Conservation (phyloP, 2,797 vertebrate genomes). For the Poeciliopsis turneri region DNA sequence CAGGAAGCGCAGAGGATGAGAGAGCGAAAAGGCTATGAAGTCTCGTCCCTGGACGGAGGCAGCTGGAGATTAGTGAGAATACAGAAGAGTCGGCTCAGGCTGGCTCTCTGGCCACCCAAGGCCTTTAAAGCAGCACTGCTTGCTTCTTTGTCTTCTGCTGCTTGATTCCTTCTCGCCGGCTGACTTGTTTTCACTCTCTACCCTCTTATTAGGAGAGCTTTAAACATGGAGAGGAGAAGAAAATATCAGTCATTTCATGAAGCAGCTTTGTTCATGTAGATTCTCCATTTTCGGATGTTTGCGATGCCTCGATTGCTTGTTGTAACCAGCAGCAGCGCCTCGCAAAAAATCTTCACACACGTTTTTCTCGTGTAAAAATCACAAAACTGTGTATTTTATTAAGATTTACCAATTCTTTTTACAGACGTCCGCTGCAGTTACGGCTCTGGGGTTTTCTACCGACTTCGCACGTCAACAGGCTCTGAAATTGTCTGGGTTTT, state of each 20-base stretch:
- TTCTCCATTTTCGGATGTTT: background rate
- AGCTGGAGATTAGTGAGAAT: slow-evolving; percentile 45
- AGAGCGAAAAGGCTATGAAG: slow-evolving; percentile 48
- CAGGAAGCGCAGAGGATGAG: slow-evolving; percentile 55
- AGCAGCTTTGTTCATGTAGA: background rate
- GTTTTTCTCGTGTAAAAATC: background rate
- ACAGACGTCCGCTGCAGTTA: background rate
- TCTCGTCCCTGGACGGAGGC: slow-evolving; percentile 44
- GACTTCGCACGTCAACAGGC: background rate
- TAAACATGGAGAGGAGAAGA: background rate
- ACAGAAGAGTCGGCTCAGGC: slow-evolving; percentile 30
- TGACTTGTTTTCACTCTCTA: slow-evolving; percentile 6
- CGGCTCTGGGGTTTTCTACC: background rate
- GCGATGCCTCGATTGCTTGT: background rate
- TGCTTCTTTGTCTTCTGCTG: slow-evolving; percentile 14
- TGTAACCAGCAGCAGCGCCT: background rate
- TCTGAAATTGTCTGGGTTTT: background rate
- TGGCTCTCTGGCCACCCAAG: slow-evolving; percentile 13
- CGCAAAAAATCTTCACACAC: background rate
- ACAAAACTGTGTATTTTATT: background rate
- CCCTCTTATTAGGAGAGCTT: slow-evolving; percentile 7
- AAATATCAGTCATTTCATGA: background rate
- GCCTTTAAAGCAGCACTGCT: slow-evolving; percentile 33
- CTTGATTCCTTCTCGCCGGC: background rate
- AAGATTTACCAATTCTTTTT: background rate